Conservation (phyloP, 2,113 vertebrate genomes). For the Tautogolabrus adspersus region DNA sequence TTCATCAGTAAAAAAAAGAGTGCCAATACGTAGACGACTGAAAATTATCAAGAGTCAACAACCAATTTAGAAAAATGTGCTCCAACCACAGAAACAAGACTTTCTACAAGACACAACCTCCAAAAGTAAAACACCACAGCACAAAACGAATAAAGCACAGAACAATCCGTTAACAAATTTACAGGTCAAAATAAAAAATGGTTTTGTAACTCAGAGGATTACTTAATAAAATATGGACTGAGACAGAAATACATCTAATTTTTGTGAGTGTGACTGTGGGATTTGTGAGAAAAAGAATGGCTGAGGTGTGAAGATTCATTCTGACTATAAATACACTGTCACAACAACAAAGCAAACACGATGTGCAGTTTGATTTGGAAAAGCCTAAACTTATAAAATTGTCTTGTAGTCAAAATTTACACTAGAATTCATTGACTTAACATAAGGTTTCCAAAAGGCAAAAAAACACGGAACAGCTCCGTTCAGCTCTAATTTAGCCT, state of each 20-base stretch:
- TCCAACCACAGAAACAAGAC: neutral
- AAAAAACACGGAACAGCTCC: too few species aligned
- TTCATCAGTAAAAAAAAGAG: too few species aligned
- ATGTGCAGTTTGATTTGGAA: neutral
- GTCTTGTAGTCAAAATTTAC: neutral
- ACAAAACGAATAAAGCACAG: neutral
- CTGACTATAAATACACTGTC: conserved; percentile 17
- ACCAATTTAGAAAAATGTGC: neutral
- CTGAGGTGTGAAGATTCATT: conserved; percentile 42
- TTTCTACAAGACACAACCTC: neutral
- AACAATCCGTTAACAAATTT: neutral
- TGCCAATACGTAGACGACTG: too few species aligned
- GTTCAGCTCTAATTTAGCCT: too few species aligned
- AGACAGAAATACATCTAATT: conserved; percentile 3
- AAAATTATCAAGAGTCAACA: neutral
- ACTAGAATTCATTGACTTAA: too few species aligned
- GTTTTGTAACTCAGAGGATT: neutral
- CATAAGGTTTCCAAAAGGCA: too few species aligned
- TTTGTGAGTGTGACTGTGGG: conserved; percentile 22
- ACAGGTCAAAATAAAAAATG: neutral
- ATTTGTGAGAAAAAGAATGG: conserved; percentile 42
- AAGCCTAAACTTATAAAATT: neutral
- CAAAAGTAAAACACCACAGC: neutral
- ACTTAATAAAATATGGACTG: conserved; percentile 16
- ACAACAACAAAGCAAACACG: conserved; percentile 7